Base-by-base conservation (phyloP, 1,140 invertebrate genomes). In the Hyposmocoma kahamanoa region DNA sequence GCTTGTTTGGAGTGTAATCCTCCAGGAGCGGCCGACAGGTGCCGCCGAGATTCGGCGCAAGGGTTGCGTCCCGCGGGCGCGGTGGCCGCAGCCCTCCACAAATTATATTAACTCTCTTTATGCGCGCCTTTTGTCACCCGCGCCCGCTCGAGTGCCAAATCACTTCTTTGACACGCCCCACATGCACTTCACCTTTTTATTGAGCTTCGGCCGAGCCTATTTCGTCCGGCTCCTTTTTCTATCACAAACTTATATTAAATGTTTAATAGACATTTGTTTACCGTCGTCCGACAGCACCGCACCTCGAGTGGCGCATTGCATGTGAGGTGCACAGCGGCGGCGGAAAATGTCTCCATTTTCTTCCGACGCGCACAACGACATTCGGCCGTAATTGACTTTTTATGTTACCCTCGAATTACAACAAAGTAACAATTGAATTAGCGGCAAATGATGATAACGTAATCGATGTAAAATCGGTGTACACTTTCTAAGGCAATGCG, bases 61-160 rank as follows among this genome's bases (percentile, higher is more conserved):
- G 72, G 73, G 73, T 74, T 72, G 56, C 39, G 39, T 32, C 55
- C 64, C 65, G 53, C 55, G 32, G 30, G 44, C 39, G n/a, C n/a
- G n/a, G n/a, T n/a, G n/a, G n/a, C n/a, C 41, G 45, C 43, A 46
- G 26, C 63, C 60, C 59, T 55, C 42, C 53, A 44, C 57, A 60
- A 67, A 63, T 62, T 50, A 68, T 65, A 73, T 73, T 73, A 72
- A 71, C 67, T 71, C 58, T 58, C 61, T 60, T 52, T 52, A 51
- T 50, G 43, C 45, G 47, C 42, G 49, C 54, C 56, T 61, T 57
- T 65, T 68, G 65, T 68, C 61, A 56, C 56, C 45, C 52, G 53
- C 36, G 10, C 20, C 38, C 48, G 26, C n/a, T 45, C 59, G 34
- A 51, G 45, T 59, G 64, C 62, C 61, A 74, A 72, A 71, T 63